Percentiles rank a stretch among this genome's conserved stretches.
Conservation (phyloP, 2,888 invertebrate genomes). For the Rhyacophila evoluta region DNA sequence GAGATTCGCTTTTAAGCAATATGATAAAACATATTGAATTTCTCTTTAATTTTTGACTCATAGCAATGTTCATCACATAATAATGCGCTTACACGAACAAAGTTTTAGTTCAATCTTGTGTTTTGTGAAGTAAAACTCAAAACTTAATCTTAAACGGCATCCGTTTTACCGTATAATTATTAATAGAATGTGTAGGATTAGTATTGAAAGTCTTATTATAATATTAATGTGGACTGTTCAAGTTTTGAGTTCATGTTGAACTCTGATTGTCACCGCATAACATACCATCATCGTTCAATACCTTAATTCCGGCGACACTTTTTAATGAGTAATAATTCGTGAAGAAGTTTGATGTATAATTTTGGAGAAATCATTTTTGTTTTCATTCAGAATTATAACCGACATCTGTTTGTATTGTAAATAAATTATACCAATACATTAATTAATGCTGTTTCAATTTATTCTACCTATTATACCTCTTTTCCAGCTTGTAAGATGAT, state of each 20-base stretch:
- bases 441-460: not conserved
- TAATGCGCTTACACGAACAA: conserved; percentile 23
- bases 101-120: conserved; percentile 37
- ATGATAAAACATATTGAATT: conserved; percentile 5
- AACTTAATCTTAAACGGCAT: conserved; percentile 46
- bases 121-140: conserved; percentile 45
- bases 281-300: not conserved
- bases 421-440: conserved; percentile 38
- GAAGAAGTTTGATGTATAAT: not conserved
- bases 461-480: no score
- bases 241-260: conserved; percentile 44
- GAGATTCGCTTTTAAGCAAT: conserved; percentile 29
- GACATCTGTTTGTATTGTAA: conserved; percentile 42
- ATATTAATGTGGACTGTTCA: conserved; percentile 26
- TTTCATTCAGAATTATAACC: conserved; percentile 35
- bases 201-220: conserved; percentile 8
- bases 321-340: not conserved
- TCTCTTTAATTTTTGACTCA: not conserved
- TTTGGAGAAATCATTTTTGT: conserved; percentile 33
- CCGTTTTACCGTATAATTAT: conserved; percentile 36
- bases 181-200: conserved; percentile 13
- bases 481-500: no score
- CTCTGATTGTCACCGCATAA: not conserved
- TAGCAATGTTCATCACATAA: conserved; percentile 1
- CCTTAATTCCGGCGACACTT: not conserved